phyloP scores from a whole-genome alignment of 2,888 invertebrate species.

The Amiota communis region DNA sequence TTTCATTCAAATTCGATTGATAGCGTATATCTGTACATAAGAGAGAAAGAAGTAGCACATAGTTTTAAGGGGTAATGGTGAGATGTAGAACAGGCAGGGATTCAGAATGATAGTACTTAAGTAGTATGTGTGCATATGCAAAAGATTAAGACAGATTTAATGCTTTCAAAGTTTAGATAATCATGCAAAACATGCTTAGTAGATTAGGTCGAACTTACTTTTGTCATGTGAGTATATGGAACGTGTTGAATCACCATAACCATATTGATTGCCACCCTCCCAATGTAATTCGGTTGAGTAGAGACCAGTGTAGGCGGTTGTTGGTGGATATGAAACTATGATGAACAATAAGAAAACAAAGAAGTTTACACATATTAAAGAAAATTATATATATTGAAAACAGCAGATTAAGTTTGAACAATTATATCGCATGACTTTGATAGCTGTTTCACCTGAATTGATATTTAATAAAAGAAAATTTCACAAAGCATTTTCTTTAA shows the following conservation, averaged over 20 bases:
- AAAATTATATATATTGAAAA: neutral
- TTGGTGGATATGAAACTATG: conserved; percentile 71
- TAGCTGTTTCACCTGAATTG: too few species aligned
- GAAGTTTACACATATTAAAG: neutral
- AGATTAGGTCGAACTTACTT: conserved; percentile 59
- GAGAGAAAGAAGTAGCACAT: conserved; percentile 34
- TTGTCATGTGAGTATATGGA: conserved; percentile 64
- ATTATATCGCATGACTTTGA: neutral
- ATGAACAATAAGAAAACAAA: conserved; percentile 22
- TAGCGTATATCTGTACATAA: conserved; percentile 79
- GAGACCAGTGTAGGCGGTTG: conserved; percentile 62
- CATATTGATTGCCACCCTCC: conserved; percentile 57
- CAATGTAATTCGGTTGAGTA: conserved; percentile 68
- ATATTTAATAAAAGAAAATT: too few species aligned
- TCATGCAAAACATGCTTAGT: neutral
- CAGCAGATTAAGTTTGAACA: too few species aligned
- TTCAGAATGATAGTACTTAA: neutral
- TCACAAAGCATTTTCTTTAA: too few species aligned
- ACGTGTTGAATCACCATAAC: conserved; percentile 63
- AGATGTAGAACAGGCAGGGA: conserved; percentile 19
- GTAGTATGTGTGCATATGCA: conserved; percentile 4
- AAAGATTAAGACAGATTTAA: neutral
- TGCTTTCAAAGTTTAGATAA: neutral
- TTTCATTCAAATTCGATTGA: conserved; percentile 84
- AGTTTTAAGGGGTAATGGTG: conserved; percentile 38